Evolutionary conservation across 2,113 vertebrate genomes (phyloP).

Genomic region (Centropus unirufus): DNA sequence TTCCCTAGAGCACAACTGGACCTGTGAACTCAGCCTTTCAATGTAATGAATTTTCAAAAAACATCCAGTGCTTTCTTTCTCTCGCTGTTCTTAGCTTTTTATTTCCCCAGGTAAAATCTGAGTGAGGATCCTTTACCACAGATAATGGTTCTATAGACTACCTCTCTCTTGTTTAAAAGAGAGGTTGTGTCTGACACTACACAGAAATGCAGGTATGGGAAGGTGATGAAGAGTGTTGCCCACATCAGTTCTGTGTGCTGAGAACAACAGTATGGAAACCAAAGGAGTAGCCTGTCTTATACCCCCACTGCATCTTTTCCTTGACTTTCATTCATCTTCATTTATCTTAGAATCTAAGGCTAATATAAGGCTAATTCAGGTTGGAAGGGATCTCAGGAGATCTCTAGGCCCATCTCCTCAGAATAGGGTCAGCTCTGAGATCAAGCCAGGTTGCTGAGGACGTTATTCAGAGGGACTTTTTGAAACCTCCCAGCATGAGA

Average conservation of each 20-base stretch:
- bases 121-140: background rate
- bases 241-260: background rate
- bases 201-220: background rate
- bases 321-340: background rate
- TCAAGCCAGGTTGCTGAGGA: background rate
- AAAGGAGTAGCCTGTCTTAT: background rate
- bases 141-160: background rate
- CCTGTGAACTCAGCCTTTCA: background rate
- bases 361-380: background rate
- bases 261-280: background rate
- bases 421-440: background rate
- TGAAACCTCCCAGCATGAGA: background rate
- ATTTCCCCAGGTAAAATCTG: background rate
- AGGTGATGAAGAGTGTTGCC: background rate
- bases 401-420: background rate
- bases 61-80: background rate
- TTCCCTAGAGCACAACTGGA: background rate
- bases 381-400: background rate
- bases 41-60: background rate
- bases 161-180: background rate
- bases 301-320: background rate
- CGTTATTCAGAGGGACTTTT: background rate
- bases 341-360: background rate
- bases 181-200: background rate
- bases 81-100: background rate